Evolutionary conservation across 2,888 invertebrate genomes (phyloP), one percentile per base, ranked within the genome.

Genomic region (Pomacea canaliculata): DNA sequence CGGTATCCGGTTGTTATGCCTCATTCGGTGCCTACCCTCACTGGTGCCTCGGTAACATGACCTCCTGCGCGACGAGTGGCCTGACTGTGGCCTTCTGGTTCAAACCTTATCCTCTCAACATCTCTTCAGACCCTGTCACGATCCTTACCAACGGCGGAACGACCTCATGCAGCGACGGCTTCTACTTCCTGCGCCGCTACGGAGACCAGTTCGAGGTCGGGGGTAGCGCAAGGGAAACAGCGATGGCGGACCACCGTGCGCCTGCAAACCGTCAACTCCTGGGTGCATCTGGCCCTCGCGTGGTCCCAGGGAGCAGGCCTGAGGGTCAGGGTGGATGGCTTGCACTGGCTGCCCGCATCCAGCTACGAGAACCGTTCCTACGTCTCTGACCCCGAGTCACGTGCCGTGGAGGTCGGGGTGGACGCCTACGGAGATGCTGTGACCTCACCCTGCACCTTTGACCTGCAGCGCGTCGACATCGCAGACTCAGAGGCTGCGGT

Each of bases 31-130:
- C 83, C 46, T 87, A 82, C 78, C 86, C 86, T 0, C 86, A 89
- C 76, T 85, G 87, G 84, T 90, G 90, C 76, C 80, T 88, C n/a
- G 89, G 89, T n/a, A 85, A 89, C 82, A 69, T 90, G 70, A 78
- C 79, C 9, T 76, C 73, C 12, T 90, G 90, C 80, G 37, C 65
- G 0, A 73, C 83, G 23, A 73, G 81, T 10, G 90, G 90, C 23
- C 79, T 90, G 59, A 85, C 84, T 10, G 62, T 89, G 0, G 78
- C 80, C 19, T 74, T 88, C 49, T 84, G 84, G 85, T 74, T 87
- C 68, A 85, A 84, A 70, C 81, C 85, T 9, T 67, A 71, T 10
- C 73, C 71, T 9, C 79, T 80, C 19, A 78, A 73, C 51, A 74
- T 82, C 16, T 75, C 81, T 51, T 60, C 80, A 4, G 75, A 82